A percentile compares a stretch with the other conserved stretches of the same genome.
Conservation (phyloP, 2,113 vertebrate species). For the Dissostichus mawsoni region DNA sequence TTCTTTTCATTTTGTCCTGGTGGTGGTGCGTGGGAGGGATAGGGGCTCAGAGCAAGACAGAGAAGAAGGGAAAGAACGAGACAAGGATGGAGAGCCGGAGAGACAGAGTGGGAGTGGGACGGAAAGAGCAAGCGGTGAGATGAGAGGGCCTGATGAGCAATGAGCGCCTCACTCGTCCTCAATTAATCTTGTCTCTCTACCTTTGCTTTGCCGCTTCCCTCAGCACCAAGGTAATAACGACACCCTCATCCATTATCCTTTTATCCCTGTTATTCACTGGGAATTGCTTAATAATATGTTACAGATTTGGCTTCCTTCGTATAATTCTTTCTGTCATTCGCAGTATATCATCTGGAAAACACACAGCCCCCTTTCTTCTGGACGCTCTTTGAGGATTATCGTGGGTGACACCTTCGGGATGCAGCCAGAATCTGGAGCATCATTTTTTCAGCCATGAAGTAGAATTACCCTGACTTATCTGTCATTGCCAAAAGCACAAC, state of each 20-base stretch:
- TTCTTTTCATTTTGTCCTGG: constrained; percentile 17
- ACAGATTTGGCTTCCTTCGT: constrained; percentile 95
- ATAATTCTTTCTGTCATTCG: constrained; percentile 98
- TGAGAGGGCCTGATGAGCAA: constrained; percentile 94
- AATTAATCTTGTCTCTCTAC: constrained; percentile 99
- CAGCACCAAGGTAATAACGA: constrained; percentile 93
- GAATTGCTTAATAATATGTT: constrained; percentile 99
- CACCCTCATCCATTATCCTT: constrained; percentile 98
- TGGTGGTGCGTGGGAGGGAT: constrained; percentile 74
- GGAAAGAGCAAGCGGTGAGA: constrained; percentile 72
- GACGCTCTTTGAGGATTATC: constrained; percentile 96
- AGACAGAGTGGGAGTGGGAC: constrained; percentile 68
- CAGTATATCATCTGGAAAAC: constrained; percentile 95
- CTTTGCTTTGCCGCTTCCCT: constrained; percentile 92
- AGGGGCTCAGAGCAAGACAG: constrained; percentile 71
- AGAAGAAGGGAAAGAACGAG: constrained; percentile 76
- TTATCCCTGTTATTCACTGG: constrained; percentile 96
- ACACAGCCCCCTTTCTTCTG: constrained; percentile 87
- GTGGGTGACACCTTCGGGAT: constrained; percentile 95
- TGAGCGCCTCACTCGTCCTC: constrained; percentile 93
- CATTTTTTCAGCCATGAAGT: constrained; percentile 88
- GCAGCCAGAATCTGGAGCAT: constrained; percentile 91
- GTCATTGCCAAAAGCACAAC: constrained; percentile 97
- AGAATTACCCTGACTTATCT: constrained; percentile 98
- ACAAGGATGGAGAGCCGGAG: constrained; percentile 72